A percentile compares a stretch with the other conserved stretches of the same genome.
Conservation (phyloP, 1,140 invertebrate genomes). For the Drosophila bocki region DNA sequence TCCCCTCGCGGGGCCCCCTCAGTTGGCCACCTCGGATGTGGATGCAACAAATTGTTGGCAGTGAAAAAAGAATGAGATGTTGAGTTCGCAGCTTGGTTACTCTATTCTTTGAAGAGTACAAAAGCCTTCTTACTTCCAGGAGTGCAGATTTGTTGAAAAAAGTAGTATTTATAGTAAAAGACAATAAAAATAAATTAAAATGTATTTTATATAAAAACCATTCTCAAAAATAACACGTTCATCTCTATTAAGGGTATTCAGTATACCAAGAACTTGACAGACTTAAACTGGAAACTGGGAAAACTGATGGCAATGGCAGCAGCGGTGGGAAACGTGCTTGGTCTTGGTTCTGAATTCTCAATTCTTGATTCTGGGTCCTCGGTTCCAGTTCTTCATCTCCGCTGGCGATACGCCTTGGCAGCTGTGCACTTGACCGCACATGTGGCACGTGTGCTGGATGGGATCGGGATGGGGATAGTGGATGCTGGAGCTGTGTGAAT, state of each 20-base stretch:
- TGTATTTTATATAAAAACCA: not conserved
- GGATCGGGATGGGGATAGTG: not conserved
- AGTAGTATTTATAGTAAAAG: not conserved
- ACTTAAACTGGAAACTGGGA: constrained; percentile 30
- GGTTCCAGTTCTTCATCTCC: constrained; percentile 40
- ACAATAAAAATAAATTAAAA: not conserved
- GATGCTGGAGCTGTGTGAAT: constrained; percentile 39
- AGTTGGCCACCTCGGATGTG: constrained; percentile 38
- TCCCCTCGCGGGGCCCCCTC: constrained; percentile 5
- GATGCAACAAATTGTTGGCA: constrained; percentile 76
- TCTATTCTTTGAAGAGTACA: not conserved
- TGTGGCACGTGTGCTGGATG: constrained; percentile 71
- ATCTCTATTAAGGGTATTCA: not conserved
- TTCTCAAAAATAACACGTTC: not conserved
- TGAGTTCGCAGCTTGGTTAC: constrained; percentile 1
- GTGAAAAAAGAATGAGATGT: constrained; percentile 26
- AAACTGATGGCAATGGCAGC: constrained; percentile 46
- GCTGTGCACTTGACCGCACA: constrained; percentile 77
- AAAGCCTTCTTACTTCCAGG: not conserved
- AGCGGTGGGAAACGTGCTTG: constrained; percentile 52
- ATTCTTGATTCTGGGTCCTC: constrained; percentile 36
- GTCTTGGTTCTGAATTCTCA: constrained; percentile 30
- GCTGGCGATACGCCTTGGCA: constrained; percentile 32
- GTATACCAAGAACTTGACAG: constrained; percentile 21
- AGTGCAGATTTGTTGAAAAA: not conserved